Base-by-base conservation (phyloP, 2,113 vertebrate genomes). In the Mormyrus lacerda region DNA sequence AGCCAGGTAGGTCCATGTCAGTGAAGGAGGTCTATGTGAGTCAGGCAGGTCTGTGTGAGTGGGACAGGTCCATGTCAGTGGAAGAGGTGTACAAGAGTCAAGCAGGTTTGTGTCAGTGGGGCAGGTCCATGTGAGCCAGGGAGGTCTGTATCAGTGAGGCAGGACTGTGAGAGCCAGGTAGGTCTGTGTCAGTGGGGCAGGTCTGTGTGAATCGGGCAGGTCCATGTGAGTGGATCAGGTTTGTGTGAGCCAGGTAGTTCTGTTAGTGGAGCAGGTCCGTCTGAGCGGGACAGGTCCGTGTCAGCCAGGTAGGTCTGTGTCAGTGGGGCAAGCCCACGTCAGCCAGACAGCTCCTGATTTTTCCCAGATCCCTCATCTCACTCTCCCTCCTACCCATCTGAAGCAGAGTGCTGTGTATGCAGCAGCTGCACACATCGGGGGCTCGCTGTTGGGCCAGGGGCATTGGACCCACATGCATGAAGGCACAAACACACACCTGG, bases 371-470 rank as follows among this genome's bases (percentile, higher is more conserved):
- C 73, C 35, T 35, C 73, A 79, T 15, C 85, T 44, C 3, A 69
- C 85, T 65, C 50, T 65, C 73, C 69, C 73, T 90, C 39, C 89
- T 55, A 7, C 73, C 73, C 39, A 1, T 4, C 88, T 82, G 69
- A 31, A 87, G 58, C 89, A 31, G 47, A 24, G 51, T 47, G 47
- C 76, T 88, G 86, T 90, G 45, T 82, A 11, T 88, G 58, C 79
- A 88, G 65, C 89, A 87, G 15, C 53, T 55, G 87, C 31, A 47
- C 76, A 45, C 76, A 91, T 87, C 24, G 48, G 69, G 61, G 89
- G 69, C 69, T 65, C 15, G 47, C 44, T 27, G 17, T 27, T 53
- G 48, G 85, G 35, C 3, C 0, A 9, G 31, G 47, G 45, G n/a
- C 58, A 17, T 11, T 21, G 58, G 24, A 27, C 48, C 5, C 24